A percentile compares a stretch with the other conserved stretches of the same genome.
phyloP scores from a whole-genome alignment of 2,888 invertebrate genomes.

The Baccha elongata region DNA sequence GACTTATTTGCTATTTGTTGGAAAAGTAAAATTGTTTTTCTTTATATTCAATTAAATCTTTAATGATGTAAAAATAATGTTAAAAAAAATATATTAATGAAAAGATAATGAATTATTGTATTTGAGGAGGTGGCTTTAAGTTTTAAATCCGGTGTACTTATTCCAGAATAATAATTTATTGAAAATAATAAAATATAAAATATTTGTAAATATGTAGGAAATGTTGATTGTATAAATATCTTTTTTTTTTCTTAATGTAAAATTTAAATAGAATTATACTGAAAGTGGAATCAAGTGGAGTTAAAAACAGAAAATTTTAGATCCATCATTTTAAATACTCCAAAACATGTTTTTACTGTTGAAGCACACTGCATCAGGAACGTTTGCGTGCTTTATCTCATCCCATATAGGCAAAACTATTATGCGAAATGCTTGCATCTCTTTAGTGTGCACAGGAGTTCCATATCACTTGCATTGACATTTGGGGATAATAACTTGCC shows the following conservation, averaged over 20 bases:
- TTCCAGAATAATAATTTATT: constrained; percentile 23
- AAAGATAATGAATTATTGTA: constrained; percentile 8
- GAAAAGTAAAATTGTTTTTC: constrained; percentile 1
- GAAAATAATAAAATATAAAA: constrained; percentile 6
- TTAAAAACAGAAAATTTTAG: no score
- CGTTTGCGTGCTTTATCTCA: no score
- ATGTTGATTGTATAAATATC: constrained; percentile 22
- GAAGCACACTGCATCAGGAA: no score
- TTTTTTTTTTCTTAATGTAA: not conserved
- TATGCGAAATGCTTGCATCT: no score
- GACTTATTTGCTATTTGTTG: constrained; percentile 3
- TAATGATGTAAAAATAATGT: not conserved
- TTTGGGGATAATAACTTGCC: no score
- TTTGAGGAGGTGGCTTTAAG: not conserved
- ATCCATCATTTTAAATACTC: no score
- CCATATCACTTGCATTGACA: no score
- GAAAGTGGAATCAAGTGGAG: not conserved
- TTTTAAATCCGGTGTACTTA: constrained; percentile 6
- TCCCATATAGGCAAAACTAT: no score
- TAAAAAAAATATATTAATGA: no score
- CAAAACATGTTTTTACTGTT: no score
- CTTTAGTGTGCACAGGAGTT: no score
- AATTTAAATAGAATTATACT: not conserved
- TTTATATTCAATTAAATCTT: not conserved
- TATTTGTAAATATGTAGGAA: constrained; percentile 49